Evolutionary conservation across 2,888 invertebrate species (phyloP).

Genomic region (Biston betularia): DNA sequence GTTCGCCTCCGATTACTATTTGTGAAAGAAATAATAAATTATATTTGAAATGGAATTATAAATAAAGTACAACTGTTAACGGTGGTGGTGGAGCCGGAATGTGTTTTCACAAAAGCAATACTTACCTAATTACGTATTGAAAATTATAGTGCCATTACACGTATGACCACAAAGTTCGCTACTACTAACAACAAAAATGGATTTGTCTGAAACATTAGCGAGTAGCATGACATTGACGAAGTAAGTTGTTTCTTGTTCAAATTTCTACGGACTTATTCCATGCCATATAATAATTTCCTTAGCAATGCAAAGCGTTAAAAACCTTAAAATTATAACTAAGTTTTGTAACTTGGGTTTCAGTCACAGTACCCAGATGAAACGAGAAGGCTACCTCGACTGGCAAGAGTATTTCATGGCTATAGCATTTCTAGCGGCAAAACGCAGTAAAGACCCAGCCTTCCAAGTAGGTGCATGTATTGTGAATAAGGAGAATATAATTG

Average conservation of each 20-base stretch:
- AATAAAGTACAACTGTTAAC: no score
- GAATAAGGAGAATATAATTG: slow-evolving; percentile 93
- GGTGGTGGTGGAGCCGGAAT: no score
- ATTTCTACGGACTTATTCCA: background rate
- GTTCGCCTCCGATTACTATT: no score
- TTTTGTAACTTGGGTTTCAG: slow-evolving; percentile 24
- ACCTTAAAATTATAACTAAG: no score
- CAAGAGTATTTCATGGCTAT: slow-evolving; percentile 98
- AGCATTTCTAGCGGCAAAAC: slow-evolving; percentile 95
- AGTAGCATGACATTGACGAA: slow-evolving; percentile 25
- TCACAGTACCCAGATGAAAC: slow-evolving; percentile 72
- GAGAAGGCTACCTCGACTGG: slow-evolving; percentile 92
- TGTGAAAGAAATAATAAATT: no score
- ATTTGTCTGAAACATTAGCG: slow-evolving; percentile 26
- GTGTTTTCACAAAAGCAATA: no score
- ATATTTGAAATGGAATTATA: no score
- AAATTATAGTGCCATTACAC: background rate
- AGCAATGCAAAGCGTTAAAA: no score
- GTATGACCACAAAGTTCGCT: no score
- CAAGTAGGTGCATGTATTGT: slow-evolving; percentile 99
- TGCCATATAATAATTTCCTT: no score
- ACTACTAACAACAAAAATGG: slow-evolving; percentile 20
- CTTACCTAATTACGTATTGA: no score
- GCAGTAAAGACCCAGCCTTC: slow-evolving; percentile 97
- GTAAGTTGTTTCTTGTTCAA: slow-evolving; percentile 12